Evolutionary conservation across 2,113 vertebrate genomes (phyloP).

Genomic region (Takifugu bimaculatus): DNA sequence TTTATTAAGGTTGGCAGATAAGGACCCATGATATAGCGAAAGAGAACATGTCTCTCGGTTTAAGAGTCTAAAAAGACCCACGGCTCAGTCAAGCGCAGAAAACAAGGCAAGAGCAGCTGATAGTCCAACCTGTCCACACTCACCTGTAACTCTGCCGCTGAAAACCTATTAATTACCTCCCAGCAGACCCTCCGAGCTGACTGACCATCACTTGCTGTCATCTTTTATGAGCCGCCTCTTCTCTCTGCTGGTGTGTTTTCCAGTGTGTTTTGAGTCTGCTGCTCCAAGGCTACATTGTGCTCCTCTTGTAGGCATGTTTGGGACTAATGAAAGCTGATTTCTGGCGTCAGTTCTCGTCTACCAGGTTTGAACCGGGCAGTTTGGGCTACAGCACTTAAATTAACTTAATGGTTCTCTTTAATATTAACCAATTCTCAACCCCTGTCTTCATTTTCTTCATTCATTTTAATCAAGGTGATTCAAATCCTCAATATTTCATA

Average conservation of each 20-base stretch:
- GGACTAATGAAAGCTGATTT: slow-evolving; percentile 52
- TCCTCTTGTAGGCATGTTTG: slow-evolving; percentile 25
- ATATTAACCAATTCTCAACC: slow-evolving; percentile 18
- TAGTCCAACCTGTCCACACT: slow-evolving; percentile 32
- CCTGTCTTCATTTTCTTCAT: slow-evolving; percentile 32
- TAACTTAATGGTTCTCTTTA: neutral
- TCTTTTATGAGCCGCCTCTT: slow-evolving; percentile 62
- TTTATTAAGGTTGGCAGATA: slow-evolving; percentile 12
- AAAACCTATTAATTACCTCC: slow-evolving; percentile 70
- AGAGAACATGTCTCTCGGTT: slow-evolving; percentile 8
- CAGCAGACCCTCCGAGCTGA: slow-evolving; percentile 59
- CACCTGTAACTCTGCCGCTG: slow-evolving; percentile 65
- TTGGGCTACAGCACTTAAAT: slow-evolving; percentile 20
- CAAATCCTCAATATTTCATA: slow-evolving; percentile 51
- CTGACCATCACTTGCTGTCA: slow-evolving; percentile 62
- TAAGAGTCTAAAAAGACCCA: slow-evolving; percentile 11
- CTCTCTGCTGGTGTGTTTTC: slow-evolving; percentile 48
- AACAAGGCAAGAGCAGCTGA: slow-evolving; percentile 43
- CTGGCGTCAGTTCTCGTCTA: slow-evolving; percentile 27
- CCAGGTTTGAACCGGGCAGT: slow-evolving; percentile 21
- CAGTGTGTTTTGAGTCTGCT: neutral
- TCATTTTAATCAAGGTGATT: slow-evolving; percentile 56
- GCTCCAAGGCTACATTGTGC: neutral
- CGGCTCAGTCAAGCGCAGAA: no score
- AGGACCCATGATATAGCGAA: neutral